Evolutionary conservation across 1,140 invertebrate species (phyloP).

Genomic region (Cyrtorhinus lividipennis): DNA sequence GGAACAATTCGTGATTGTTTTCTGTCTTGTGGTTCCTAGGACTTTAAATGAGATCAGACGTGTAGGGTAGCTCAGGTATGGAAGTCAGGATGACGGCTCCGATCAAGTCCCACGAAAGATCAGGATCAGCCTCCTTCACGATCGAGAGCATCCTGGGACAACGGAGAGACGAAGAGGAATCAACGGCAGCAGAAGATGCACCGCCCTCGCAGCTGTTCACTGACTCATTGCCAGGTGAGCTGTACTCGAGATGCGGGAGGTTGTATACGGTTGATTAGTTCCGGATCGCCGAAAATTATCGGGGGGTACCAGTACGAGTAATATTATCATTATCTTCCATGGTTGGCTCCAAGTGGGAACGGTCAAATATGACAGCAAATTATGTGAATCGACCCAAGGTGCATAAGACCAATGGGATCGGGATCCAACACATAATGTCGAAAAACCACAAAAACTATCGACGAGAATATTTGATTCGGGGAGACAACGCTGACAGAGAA

Average conservation of each 20-base stretch:
- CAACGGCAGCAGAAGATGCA: not conserved
- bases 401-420: not conserved
- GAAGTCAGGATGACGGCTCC: not conserved
- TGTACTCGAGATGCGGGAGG: not conserved
- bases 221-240: not conserved
- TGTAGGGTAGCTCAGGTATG: not conserved
- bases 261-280: not conserved
- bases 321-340: too few relatives aligned
- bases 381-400: not conserved
- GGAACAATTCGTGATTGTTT: too few relatives aligned
- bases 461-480: too few relatives aligned
- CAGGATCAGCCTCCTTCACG: slow-evolving; percentile 15
- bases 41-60: not conserved
- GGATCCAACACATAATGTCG: too few relatives aligned
- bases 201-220: not conserved
- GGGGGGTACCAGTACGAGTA: not conserved
- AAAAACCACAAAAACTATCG: too few relatives aligned
- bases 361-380: too few relatives aligned
- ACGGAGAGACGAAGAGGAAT: not conserved
- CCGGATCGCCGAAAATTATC: not conserved
- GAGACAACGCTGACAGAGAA: too few relatives aligned
- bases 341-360: too few relatives aligned
- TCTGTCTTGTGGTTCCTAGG: too few relatives aligned
- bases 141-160: slow-evolving; percentile 29
- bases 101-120: too few relatives aligned